Evolutionary conservation across 1,140 invertebrate species (phyloP), one percentile per base, ranked within the genome.

Genomic region (Drosophila varians): DNA sequence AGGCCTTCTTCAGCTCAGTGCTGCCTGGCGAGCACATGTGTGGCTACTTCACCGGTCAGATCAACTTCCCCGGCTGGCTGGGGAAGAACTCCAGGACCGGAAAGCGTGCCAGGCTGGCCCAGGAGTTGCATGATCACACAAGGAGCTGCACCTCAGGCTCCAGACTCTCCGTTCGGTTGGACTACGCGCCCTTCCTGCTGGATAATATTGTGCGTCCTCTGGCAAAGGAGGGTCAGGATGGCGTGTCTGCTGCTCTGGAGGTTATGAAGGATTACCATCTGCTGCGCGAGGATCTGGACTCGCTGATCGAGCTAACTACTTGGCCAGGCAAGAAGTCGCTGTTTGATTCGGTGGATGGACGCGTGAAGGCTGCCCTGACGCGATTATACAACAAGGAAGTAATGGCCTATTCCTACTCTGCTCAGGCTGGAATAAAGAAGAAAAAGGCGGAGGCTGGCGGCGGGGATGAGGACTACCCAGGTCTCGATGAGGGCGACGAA

Each of bases 11-110:
- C 92, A 95, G 96, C 11, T 97, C 96, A 53, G 96, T 99, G 16
- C 92, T 99, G 42, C 99, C 99, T 0, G 97, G 98, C 0, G 94
- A 96, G 74, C 92, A 94, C 25, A 94, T 99, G 94, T 93, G 95
- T 31, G 98, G 98, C 1, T 92, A 95, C 82, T 91, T 98, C 16
- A 92, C 92, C 2, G 93, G 93, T 0, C 95, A 96, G 92, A 96
- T 98, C 7, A 94, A 96, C 77, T 99, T 99, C 92, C 98, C 99
- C 3, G 91, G 93, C 14, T 99, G 98, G 98, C 94, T 99, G 25
- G 99, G 99, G 0, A 98, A 98, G 91, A 97, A 98, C 93, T 99
- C 98, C 0, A 95, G 93, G 49, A 93, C 93, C 48, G 94, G 92
- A 69, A 99, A 99, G 92, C 94, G 96, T 82, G 93, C 96, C 34